phyloP scores from a whole-genome alignment of 64 coral and sea anemone genomes.

The Montipora capricornis region DNA sequence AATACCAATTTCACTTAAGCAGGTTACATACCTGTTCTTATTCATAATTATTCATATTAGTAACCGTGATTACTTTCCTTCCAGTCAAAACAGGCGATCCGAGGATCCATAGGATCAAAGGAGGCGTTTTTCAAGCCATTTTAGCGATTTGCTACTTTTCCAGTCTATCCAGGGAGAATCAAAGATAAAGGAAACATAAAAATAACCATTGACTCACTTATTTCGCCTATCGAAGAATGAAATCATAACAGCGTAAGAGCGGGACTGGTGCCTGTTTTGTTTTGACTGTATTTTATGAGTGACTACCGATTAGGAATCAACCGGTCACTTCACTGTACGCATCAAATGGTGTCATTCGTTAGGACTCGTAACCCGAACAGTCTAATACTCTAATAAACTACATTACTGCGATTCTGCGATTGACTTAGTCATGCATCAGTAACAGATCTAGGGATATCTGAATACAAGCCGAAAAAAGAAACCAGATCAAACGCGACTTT shows the following conservation, averaged over 20 bases:
- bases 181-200: not conserved
- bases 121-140: not conserved
- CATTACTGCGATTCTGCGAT: too few relatives aligned
- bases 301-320: conserved; percentile 19
- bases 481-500: too few relatives aligned
- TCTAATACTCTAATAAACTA: not conserved
- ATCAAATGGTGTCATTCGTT: not conserved
- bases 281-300: conserved; percentile 18
- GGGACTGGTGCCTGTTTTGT: conserved; percentile 34
- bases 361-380: not conserved
- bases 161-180: not conserved
- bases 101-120: not conserved
- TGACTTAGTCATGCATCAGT: too few relatives aligned
- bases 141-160: not conserved
- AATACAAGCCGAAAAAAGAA: too few relatives aligned
- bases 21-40: conserved; percentile 52
- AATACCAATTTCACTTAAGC: conserved; percentile 4
- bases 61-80: not conserved
- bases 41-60: conserved; percentile 55
- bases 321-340: conserved; percentile 1
- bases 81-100: not conserved
- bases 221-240: not conserved
- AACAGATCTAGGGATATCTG: too few relatives aligned
- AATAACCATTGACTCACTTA: conserved; percentile 31
- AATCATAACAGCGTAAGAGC: not conserved